Evolutionary conservation across 1,140 invertebrate species (phyloP).

Genomic region (Drosophila nigromelanica): DNA sequence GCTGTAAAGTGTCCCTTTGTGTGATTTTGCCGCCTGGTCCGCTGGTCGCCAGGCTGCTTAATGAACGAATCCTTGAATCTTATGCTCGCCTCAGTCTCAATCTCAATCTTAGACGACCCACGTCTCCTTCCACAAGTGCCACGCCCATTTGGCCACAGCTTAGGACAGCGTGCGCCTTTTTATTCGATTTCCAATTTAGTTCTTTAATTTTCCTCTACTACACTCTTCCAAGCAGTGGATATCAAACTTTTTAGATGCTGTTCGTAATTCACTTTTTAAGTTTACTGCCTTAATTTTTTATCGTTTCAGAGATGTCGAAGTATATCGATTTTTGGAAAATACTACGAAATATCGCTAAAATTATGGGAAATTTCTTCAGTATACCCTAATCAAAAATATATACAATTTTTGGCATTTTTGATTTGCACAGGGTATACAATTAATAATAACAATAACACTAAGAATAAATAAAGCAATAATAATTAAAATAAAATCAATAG

Average conservation of each 20-base stretch:
- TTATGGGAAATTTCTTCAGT: too few species aligned
- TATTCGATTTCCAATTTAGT: conserved; percentile 76
- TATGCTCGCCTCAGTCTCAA: conserved; percentile 14
- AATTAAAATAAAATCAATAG: background rate
- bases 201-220: conserved; percentile 9
- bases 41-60: conserved; percentile 55
- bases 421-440: too few species aligned
- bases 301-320: too few species aligned
- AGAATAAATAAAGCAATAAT: background rate
- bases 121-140: background rate
- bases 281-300: too few species aligned
- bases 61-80: conserved; percentile 66
- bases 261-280: background rate
- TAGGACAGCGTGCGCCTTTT: conserved; percentile 47
- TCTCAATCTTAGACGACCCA: conserved; percentile 15
- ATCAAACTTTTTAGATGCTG: background rate
- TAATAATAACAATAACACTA: too few species aligned
- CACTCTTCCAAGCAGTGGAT: background rate
- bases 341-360: too few species aligned
- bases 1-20: conserved; percentile 84
- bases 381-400: too few species aligned
- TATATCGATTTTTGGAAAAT: background rate
- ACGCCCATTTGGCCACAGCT: conserved; percentile 42
- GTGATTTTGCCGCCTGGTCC: conserved; percentile 55
- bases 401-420: too few species aligned